Evolutionary conservation across 2,113 vertebrate species (phyloP).

Genomic region (Mionectes macconnelli): DNA sequence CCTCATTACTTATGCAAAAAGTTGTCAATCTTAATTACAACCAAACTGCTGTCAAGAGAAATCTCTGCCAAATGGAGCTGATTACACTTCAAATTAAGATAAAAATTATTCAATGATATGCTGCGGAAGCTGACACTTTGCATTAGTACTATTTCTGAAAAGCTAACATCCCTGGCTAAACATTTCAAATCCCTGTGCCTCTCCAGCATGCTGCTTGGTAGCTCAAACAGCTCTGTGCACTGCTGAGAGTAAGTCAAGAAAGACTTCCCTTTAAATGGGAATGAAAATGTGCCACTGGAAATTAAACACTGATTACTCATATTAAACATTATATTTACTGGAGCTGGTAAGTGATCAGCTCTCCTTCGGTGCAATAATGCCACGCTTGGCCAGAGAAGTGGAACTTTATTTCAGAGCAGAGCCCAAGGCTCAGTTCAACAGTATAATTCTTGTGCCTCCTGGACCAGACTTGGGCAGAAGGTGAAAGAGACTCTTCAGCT

Average conservation of each 20-base stretch:
- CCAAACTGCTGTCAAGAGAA: background rate
- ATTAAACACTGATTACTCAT: background rate
- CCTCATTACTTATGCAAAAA: background rate
- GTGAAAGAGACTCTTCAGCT: background rate
- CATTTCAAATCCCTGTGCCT: background rate
- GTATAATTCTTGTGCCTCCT: background rate
- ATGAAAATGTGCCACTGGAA: background rate
- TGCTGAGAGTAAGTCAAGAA: background rate
- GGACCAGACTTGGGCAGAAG: background rate
- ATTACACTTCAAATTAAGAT: background rate
- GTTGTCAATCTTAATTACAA: background rate
- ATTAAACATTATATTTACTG: background rate
- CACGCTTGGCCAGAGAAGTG: background rate
- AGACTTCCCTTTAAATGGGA: background rate
- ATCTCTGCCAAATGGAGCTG: background rate
- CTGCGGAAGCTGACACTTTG: background rate
- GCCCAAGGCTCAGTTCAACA: background rate
- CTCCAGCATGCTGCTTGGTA: background rate
- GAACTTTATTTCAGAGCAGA: background rate
- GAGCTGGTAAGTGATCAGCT: background rate
- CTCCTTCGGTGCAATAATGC: background rate
- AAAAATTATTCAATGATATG: background rate
- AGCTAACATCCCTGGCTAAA: no score
- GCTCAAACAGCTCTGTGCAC: background rate
- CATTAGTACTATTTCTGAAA: background rate